phyloP scores from a whole-genome alignment of 1,140 invertebrate species.

The Eurosta solidaginis region DNA sequence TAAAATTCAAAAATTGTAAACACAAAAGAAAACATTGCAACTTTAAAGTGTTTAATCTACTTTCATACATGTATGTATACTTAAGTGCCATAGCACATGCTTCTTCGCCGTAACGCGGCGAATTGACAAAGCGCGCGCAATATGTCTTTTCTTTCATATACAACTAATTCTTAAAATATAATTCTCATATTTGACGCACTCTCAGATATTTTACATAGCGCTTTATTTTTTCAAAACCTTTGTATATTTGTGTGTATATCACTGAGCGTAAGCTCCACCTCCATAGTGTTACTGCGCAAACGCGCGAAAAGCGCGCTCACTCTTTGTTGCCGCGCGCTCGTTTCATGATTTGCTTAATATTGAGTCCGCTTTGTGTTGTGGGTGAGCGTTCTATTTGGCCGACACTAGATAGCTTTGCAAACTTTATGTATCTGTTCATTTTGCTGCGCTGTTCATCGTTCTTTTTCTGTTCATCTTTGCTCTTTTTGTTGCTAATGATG shows the following conservation, averaged over 20 bases:
- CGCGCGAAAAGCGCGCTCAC: constrained; percentile 13
- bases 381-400: background rate
- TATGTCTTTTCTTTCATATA: background rate
- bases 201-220: background rate
- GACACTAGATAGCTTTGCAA: too few relatives aligned
- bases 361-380: constrained; percentile 1
- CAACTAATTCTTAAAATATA: background rate
- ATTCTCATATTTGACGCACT: background rate
- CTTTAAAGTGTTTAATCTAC: background rate
- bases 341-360: too few relatives aligned
- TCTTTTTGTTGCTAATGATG: background rate
- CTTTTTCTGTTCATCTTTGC: background rate
- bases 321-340: background rate
- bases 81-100: too few relatives aligned
- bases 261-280: background rate
- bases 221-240: background rate
- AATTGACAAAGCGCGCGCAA: background rate
- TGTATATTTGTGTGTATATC: background rate
- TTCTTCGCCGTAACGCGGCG: background rate
- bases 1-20: constrained; percentile 38
- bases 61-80: background rate
- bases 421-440: too few relatives aligned
- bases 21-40: background rate
- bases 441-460: background rate
- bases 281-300: background rate